Percentiles rank a stretch among this genome's conserved stretches.
Conservation (phyloP, 2,797 vertebrate genomes). For the Tenualosa ilisha region DNA sequence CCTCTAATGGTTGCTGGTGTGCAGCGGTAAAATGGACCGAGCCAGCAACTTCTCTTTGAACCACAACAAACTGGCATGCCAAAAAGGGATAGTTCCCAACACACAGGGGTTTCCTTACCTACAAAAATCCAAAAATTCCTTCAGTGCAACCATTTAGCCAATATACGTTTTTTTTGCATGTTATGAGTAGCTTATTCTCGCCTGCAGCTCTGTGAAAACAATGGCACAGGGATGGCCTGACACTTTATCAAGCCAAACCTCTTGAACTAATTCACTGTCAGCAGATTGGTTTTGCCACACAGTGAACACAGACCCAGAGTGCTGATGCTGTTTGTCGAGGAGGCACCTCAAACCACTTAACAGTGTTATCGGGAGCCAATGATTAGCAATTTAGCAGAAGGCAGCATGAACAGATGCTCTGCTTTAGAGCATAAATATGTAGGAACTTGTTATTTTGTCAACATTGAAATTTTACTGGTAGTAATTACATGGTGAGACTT, state of each 20-base stretch:
- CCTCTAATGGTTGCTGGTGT: background rate
- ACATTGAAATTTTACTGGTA: no score
- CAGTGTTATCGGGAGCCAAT: conserved; percentile 70
- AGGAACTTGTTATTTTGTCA: background rate
- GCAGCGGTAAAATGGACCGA: background rate
- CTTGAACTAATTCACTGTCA: conserved; percentile 69
- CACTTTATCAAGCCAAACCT: conserved; percentile 52
- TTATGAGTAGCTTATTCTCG: background rate
- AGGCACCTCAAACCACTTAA: conserved; percentile 70
- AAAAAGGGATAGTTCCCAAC: background rate
- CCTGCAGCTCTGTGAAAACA: background rate
- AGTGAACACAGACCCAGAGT: conserved; percentile 41
- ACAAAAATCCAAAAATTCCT: background rate
- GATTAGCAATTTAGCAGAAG: conserved; percentile 61
- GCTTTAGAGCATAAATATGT: background rate
- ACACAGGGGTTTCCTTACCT: background rate
- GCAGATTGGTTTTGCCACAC: conserved; percentile 64
- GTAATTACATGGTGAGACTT: no score
- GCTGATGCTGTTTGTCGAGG: conserved; percentile 72
- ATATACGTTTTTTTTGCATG: background rate
- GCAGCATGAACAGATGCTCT: background rate
- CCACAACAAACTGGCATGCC: background rate
- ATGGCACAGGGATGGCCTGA: background rate
- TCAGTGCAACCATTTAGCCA: background rate
- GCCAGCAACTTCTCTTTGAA: background rate